A percentile compares a stretch with the other conserved stretches of the same genome.
Conservation (phyloP, 2,797 vertebrate species). For the Molossus molossus region DNA sequence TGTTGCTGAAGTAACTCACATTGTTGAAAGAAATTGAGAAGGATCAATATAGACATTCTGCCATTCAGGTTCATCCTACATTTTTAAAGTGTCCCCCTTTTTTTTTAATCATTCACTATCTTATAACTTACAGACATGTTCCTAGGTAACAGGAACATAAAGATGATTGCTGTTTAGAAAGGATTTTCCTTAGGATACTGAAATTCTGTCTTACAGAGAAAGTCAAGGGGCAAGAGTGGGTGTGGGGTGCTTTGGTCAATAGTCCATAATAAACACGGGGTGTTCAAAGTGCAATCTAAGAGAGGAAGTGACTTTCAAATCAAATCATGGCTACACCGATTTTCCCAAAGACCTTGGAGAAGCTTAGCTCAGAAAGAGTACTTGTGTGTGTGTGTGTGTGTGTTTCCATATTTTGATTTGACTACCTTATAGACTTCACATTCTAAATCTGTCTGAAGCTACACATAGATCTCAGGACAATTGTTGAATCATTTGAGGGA, state of each 20-base stretch:
- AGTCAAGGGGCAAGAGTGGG: rapidly evolving
- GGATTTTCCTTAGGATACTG: background rate
- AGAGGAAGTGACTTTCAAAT: background rate
- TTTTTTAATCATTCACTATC: background rate
- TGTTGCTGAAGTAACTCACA: slow-evolving; percentile 19
- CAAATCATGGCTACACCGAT: background rate
- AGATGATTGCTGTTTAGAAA: background rate
- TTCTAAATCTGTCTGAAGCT: slow-evolving; percentile 43
- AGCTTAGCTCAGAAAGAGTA: background rate
- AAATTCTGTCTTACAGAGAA: slow-evolving; percentile 24
- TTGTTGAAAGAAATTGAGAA: background rate
- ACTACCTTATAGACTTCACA: background rate
- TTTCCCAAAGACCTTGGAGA: background rate
- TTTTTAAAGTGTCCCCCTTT: background rate
- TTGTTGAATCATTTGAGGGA: background rate
- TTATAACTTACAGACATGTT: background rate
- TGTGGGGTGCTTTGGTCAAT: background rate
- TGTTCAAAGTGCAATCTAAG: background rate
- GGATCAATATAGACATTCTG: background rate
- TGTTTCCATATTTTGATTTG: background rate
- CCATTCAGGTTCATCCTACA: background rate
- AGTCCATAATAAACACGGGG: background rate
- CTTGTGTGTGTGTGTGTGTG: background rate
- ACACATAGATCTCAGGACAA: background rate
- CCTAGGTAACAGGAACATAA: background rate